These are phyloP conservation scores for Brevimyrus niger DNA, from an alignment of 2,113 vertebrate species.

Conservation along the genomic window DNA sequence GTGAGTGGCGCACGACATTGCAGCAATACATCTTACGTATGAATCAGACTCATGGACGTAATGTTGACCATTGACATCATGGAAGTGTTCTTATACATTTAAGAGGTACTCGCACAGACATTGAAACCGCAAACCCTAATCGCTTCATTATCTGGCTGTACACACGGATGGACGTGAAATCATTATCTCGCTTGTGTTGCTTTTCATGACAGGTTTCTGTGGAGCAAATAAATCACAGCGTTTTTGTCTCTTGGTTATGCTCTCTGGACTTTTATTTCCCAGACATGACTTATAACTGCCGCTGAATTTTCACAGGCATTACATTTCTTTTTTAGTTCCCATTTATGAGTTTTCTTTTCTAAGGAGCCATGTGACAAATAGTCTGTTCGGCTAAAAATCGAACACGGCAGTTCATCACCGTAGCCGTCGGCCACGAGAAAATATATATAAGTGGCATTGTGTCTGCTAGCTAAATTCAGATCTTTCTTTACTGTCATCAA, in stretches of 20 bases:
- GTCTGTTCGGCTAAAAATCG: neutral
- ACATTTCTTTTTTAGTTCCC: neutral
- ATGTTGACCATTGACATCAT: neutral
- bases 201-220: neutral
- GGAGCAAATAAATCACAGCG: neutral
- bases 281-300: neutral
- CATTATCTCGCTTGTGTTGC: neutral
- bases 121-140: neutral
- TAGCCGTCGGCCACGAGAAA: neutral
- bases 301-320: neutral
- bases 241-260: neutral
- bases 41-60: neutral
- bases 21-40: neutral
- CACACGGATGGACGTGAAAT: neutral
- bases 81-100: neutral
- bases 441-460: neutral
- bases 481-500: neutral
- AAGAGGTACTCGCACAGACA: neutral
- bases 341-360: neutral
- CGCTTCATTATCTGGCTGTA: neutral
- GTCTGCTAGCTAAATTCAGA: neutral
- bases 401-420: neutral
- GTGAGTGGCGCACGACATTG: neutral
- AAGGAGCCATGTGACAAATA: neutral
- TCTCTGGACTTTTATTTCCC: neutral